Evolutionary conservation across 2,888 invertebrate genomes (phyloP), one percentile per base, ranked within the genome.

Genomic region (Syritta pipiens): DNA sequence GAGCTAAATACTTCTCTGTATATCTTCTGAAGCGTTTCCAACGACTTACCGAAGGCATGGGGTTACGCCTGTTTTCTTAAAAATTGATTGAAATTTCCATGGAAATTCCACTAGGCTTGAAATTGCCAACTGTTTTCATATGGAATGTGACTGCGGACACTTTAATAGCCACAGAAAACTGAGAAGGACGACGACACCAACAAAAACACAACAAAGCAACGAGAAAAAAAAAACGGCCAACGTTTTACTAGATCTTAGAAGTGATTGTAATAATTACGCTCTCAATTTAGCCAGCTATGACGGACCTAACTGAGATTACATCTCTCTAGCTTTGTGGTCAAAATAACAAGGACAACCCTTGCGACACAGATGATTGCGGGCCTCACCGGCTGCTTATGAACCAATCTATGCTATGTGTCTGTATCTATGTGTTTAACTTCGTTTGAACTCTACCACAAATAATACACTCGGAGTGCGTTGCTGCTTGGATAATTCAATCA

Each of bases 181-280:
- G 44, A 51, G n/a, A 26, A n/a, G n/a, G n/a, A n/a, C n/a, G n/a
- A n/a, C n/a, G n/a, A n/a, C n/a, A n/a, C n/a, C n/a, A n/a, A n/a
- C n/a, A n/a, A n/a, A n/a, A n/a, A n/a, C n/a, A n/a, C n/a, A n/a
- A n/a, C n/a, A n/a, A n/a, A n/a, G n/a, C n/a, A n/a, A n/a, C n/a
- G n/a, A n/a, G n/a, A 55, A 30, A 28, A 42, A n/a, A n/a, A n/a
- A n/a, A n/a, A n/a, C 48, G 20, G 30, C 40, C 44, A 65, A 65
- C 53, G 35, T 44, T 81, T 69, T 46, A 28, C 46, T 79, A 85
- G 86, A 86, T 86, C 82, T 82, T 67, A 81, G 87, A 79, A 83
- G 85, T 86, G 86, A 86, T 87, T 86, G 85, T 83, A 85, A 85
- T 87, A 86, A 86, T 86, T 86, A 87, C 87, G 85, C 85, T 87